Evolutionary conservation across 2,797 vertebrate species (phyloP).

Genomic region (Sebastes variabilis): DNA sequence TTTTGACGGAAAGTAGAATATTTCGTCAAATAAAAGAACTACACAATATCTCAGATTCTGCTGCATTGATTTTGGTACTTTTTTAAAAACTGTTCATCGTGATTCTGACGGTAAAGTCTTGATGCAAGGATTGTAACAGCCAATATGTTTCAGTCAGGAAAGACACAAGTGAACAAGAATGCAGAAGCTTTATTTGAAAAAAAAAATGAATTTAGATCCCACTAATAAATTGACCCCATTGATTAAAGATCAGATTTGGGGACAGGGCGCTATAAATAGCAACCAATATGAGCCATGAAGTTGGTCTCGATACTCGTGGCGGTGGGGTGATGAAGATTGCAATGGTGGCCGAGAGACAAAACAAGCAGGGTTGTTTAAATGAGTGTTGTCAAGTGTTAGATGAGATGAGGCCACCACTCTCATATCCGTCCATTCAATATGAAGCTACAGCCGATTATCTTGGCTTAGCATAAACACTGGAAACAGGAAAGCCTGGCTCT

Average conservation of each 20-base stretch:
- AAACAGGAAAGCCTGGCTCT: too few relatives aligned
- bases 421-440: too few relatives aligned
- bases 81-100: too few relatives aligned
- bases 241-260: background rate
- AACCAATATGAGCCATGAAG: background rate
- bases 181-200: too few relatives aligned
- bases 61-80: too few relatives aligned
- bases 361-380: background rate
- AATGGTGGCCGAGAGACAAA: background rate
- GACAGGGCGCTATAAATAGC: background rate
- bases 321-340: too few relatives aligned
- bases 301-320: background rate
- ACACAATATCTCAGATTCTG: too few relatives aligned
- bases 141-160: background rate
- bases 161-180: background rate
- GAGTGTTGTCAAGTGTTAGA: background rate
- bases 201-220: background rate
- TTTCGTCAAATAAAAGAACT: too few relatives aligned
- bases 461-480: too few relatives aligned
- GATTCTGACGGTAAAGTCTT: too few relatives aligned
- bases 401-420: background rate
- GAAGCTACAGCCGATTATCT: too few relatives aligned
- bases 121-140: too few relatives aligned
- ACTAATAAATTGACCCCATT: background rate
- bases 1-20: fast-evolving